Conservation (phyloP, 2,113 vertebrate genomes). For the Saccopteryx bilineata region DNA sequence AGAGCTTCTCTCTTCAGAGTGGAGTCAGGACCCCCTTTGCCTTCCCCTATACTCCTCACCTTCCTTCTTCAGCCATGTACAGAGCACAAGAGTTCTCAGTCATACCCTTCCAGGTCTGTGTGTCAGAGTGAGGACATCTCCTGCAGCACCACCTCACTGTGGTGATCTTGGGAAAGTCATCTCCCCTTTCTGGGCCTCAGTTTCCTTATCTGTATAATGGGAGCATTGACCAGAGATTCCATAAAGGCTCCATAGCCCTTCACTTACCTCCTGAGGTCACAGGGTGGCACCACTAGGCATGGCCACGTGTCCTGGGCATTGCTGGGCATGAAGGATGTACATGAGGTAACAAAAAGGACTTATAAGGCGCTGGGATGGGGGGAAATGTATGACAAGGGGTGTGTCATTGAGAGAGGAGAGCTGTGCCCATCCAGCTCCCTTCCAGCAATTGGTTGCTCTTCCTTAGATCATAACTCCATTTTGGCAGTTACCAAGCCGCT, state of each 20-base stretch:
- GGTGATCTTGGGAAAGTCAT: background rate
- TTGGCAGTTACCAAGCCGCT: background rate
- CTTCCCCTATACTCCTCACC: background rate
- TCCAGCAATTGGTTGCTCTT: accelerated
- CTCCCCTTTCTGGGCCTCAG: background rate
- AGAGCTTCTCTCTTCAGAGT: background rate
- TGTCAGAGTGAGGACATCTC: accelerated
- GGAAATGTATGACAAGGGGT: background rate
- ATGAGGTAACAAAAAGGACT: background rate
- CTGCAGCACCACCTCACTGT: background rate
- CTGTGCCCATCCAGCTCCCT: background rate
- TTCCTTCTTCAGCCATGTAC: background rate
- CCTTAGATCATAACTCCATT: background rate
- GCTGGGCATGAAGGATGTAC: background rate
- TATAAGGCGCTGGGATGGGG: background rate
- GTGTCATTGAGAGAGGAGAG: background rate
- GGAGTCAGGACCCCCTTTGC: background rate
- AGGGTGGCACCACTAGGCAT: background rate
- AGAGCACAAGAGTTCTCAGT: background rate
- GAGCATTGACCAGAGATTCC: background rate
- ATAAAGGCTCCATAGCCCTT: background rate
- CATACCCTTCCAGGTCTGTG: background rate
- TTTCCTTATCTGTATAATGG: slow-evolving; percentile 6
- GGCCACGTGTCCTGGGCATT: background rate
- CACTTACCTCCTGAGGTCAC: background rate